These are phyloP conservation scores for Lanius ludovicianus DNA, from an alignment of 2,113 vertebrate species.

Conservation along the genomic window DNA sequence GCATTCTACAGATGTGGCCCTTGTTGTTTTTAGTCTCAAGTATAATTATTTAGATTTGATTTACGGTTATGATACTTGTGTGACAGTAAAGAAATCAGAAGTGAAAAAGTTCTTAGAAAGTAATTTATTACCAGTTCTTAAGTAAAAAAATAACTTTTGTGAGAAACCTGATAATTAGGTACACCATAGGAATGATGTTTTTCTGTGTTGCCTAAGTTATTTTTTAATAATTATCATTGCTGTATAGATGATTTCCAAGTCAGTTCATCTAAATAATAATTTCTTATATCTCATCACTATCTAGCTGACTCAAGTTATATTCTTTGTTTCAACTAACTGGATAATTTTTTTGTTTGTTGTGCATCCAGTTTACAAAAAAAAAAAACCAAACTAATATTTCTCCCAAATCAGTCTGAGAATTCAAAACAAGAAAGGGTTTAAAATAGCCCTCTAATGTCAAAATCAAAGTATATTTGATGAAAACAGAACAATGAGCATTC, in stretches of 20 bases:
- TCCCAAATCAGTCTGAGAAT: not conserved
- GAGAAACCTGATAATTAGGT: not conserved
- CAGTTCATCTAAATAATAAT: not conserved
- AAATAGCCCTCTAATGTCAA: not conserved
- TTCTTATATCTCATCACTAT: not conserved
- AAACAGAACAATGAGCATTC: not conserved
- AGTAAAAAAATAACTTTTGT: not conserved
- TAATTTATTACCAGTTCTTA: not conserved
- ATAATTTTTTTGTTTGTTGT: not conserved
- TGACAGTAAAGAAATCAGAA: conserved; percentile 44
- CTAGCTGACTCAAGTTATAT: not conserved
- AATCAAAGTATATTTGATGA: not conserved
- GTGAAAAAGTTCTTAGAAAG: conserved; percentile 38
- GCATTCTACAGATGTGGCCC: conserved; percentile 64
- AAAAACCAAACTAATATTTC: not conserved
- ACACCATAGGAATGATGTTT: not conserved
- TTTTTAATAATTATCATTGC: not conserved
- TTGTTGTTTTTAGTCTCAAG: conserved; percentile 47
- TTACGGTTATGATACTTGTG: conserved; percentile 62
- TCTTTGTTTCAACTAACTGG: not conserved
- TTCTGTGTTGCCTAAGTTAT: not conserved
- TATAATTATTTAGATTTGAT: conserved; percentile 62
- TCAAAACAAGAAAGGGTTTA: not conserved
- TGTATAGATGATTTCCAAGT: not conserved
- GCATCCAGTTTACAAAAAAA: not conserved